Percentiles rank a stretch among this genome's conserved stretches.
Evolutionary conservation across 2,113 vertebrate species (phyloP).

Genomic region (Alectura lathami): DNA sequence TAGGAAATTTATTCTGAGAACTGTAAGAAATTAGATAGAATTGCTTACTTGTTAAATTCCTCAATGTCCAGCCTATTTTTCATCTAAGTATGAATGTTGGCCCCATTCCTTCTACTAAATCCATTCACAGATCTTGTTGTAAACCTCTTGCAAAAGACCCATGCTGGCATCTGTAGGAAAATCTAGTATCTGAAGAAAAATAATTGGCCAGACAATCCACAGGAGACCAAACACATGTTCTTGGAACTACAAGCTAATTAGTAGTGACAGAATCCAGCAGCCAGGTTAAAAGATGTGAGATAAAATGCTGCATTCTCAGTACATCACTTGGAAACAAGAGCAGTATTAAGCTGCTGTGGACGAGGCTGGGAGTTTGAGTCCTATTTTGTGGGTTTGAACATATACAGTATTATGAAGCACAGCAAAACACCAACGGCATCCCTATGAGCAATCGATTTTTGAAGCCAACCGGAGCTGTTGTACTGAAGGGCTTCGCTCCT

Average conservation of each 20-base stretch:
- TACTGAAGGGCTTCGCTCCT: background rate
- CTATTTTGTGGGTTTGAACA: background rate
- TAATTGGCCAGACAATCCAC: background rate
- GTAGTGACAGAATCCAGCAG: background rate
- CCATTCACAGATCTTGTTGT: background rate
- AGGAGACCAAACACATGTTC: background rate
- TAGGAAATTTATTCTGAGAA: background rate
- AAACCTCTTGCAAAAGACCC: background rate
- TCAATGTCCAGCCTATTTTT: background rate
- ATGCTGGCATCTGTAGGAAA: background rate
- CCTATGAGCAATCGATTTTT: background rate
- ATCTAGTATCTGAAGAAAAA: background rate
- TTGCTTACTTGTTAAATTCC: background rate
- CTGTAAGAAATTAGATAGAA: background rate
- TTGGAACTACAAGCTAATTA: conserved; percentile 3
- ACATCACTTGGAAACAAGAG: background rate
- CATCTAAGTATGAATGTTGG: background rate
- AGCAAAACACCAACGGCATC: background rate
- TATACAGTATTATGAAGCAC: background rate
- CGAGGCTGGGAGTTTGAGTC: background rate
- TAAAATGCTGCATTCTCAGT: conserved; percentile 12
- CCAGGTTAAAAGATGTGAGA: background rate
- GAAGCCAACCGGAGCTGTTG: background rate
- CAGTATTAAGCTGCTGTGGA: background rate
- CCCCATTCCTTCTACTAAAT: background rate